These are phyloP conservation scores for Fukomys damarensis DNA, from an alignment of 2,113 vertebrate genomes.

Conservation along the genomic window DNA sequence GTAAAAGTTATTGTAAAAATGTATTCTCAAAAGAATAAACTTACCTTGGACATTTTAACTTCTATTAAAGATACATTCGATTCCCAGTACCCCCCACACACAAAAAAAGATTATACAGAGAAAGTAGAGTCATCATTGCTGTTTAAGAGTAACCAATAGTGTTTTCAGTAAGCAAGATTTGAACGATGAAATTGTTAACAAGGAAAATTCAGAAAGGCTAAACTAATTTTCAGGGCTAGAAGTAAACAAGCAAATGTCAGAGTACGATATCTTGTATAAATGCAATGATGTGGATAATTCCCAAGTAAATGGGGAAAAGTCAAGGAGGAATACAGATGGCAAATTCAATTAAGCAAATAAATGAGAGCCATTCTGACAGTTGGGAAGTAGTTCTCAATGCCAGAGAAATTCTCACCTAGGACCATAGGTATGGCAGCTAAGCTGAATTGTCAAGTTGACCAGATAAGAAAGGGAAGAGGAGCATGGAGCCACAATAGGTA, in stretches of 20 bases:
- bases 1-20: conserved; percentile 35
- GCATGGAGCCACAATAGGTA: not conserved
- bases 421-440: not conserved
- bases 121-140: conserved; percentile 4
- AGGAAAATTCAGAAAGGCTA: not conserved
- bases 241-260: conserved; percentile 2
- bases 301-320: not conserved
- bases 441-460: not conserved
- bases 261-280: not conserved
- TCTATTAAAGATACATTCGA: too few species aligned
- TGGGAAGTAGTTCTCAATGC: not conserved
- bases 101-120: not conserved
- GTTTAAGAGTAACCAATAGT: not conserved
- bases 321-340: not conserved
- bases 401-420: not conserved
- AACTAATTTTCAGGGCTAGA: conserved; percentile 32
- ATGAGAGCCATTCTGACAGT: not conserved
- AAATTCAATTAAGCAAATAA: not conserved
- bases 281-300: not conserved
- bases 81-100: too few species aligned
- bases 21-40: not conserved
- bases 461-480: not conserved
- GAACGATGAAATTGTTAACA: not conserved
- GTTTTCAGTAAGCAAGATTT: conserved; percentile 28
- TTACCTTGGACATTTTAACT: conserved; percentile 21